Conservation (phyloP, 2,797 vertebrate species). For the Iguana delicatissima region DNA sequence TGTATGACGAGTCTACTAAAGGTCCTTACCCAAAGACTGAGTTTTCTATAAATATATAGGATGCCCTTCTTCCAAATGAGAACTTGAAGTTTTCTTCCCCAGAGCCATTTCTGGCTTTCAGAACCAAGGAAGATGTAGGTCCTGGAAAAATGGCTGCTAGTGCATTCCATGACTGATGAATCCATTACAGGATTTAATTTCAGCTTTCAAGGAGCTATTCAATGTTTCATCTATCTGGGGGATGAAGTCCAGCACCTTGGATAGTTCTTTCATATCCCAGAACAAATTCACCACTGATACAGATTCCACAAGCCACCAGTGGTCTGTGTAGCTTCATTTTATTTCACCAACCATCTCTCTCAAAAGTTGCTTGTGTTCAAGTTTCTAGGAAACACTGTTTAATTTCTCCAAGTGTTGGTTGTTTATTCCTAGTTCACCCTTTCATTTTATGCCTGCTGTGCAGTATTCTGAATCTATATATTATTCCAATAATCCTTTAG, state of each 20-base stretch:
- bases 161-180: too few species aligned
- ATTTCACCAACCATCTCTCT: background rate
- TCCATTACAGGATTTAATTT: too few species aligned
- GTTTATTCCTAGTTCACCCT: conserved; percentile 20
- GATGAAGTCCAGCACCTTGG: too few species aligned
- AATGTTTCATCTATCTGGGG: too few species aligned
- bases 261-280: too few species aligned
- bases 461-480: background rate
- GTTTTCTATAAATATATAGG: background rate
- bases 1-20: background rate
- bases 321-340: background rate
- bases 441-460: conserved; percentile 25
- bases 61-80: background rate
- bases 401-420: background rate
- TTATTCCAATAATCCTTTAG: background rate
- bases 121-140: too few species aligned
- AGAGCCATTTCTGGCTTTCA: background rate
- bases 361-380: background rate
- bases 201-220: too few species aligned
- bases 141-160: background rate
- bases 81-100: background rate
- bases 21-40: background rate
- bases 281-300: too few species aligned
- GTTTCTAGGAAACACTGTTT: background rate
- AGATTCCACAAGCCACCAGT: too few species aligned